phyloP scores from a whole-genome alignment of 2,888 invertebrate species.

The Norana najaformis region DNA sequence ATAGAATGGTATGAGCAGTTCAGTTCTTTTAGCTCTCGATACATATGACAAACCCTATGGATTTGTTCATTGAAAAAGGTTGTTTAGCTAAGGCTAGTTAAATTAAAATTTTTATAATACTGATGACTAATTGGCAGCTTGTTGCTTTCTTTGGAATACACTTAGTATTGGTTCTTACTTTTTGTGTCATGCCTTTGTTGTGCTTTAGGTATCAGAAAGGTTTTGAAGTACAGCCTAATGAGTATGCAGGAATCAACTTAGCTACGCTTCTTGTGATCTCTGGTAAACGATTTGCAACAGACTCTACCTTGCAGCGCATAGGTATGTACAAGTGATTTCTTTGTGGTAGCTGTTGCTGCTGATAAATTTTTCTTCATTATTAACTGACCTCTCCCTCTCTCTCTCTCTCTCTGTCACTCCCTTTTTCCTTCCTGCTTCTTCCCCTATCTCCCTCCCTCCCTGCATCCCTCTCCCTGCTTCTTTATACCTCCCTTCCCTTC shows the following conservation, averaged over 20 bases:
- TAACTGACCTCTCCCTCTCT: background rate
- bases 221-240: slow-evolving; percentile 96
- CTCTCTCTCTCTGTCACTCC: too few relatives aligned
- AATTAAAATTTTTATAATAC: background rate
- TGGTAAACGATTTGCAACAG: slow-evolving; percentile 84
- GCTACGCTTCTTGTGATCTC: slow-evolving; percentile 94
- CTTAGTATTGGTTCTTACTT: background rate
- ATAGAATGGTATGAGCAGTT: slow-evolving; percentile 76
- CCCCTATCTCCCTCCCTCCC: too few relatives aligned
- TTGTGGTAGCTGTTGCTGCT: background rate
- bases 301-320: slow-evolving; percentile 65
- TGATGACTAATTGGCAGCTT: background rate
- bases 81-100: background rate
- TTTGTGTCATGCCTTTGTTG: background rate
- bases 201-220: slow-evolving; percentile 76
- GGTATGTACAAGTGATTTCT: slow-evolving; percentile 69
- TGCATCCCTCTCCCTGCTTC: too few relatives aligned
- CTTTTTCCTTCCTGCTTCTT: too few relatives aligned
- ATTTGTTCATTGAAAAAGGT: background rate
- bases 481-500: too few relatives aligned
- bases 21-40: background rate
- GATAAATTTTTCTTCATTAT: background rate
- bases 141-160: background rate
- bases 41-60: background rate
- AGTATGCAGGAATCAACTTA: slow-evolving; percentile 97